phyloP scores from a whole-genome alignment of 2,888 invertebrate genomes.

The Rotaria sp. region DNA sequence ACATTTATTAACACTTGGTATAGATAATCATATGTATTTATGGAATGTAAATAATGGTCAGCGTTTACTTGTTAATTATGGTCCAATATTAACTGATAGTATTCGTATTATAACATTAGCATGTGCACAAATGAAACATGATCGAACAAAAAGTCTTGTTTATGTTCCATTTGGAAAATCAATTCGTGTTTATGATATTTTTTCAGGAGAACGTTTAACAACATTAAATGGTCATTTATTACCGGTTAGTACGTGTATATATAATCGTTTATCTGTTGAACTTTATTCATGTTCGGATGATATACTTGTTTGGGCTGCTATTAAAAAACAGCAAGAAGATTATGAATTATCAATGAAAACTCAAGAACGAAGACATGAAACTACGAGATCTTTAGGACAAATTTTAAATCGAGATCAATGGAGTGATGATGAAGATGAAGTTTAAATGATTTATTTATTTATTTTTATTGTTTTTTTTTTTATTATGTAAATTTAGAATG shows the following conservation, averaged over 20 bases:
- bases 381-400: not conserved
- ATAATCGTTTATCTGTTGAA: not conserved
- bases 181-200: not conserved
- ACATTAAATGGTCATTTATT: conserved; percentile 1
- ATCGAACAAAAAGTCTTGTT: conserved; percentile 1
- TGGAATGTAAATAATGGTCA: conserved; percentile 5
- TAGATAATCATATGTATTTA: not conserved
- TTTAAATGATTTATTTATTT: not conserved
- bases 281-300: conserved; percentile 26
- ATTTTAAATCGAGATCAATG: conserved; percentile 22
- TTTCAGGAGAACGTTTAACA: not conserved
- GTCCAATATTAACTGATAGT: not conserved
- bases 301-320: not conserved
- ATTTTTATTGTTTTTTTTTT: not conserved
- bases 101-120: not conserved
- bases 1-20: not conserved
- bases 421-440: conserved; percentile 26
- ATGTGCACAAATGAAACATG: conserved; percentile 23
- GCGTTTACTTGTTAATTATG: conserved; percentile 18
- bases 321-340: not conserved
- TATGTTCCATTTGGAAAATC: not conserved
- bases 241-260: not conserved
- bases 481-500: no score
- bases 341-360: not conserved
- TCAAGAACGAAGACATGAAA: not conserved